Conservation (phyloP, 2,797 vertebrate species). For the Scolopax rusticola region DNA sequence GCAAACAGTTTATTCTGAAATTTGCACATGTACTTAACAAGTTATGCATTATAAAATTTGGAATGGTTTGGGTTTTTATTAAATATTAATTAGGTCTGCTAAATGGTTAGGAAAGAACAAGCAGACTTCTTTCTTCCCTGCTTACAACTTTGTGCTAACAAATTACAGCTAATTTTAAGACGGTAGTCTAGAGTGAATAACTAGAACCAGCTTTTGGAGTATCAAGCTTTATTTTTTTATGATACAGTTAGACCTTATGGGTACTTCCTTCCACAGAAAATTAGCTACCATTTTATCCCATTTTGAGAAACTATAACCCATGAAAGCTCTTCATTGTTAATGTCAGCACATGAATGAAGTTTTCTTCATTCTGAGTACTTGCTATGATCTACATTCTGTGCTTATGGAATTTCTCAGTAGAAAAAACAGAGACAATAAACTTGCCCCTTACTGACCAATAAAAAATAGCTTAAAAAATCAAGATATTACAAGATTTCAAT, state of each 20-base stretch:
- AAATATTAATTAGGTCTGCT: not conserved
- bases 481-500: not conserved
- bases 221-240: not conserved
- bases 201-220: not conserved
- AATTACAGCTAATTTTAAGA: not conserved
- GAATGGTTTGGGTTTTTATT: not conserved
- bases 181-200: not conserved
- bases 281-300: not conserved
- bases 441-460: not conserved
- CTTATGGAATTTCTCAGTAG: not conserved
- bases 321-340: not conserved
- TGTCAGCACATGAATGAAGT: not conserved
- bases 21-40: not conserved
- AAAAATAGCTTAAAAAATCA: not conserved
- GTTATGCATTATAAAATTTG: not conserved
- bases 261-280: not conserved
- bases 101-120: not conserved
- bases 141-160: not conserved
- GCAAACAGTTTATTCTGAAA: conserved; percentile 30
- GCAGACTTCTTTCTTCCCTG: not conserved
- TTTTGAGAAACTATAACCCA: not conserved
- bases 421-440: not conserved
- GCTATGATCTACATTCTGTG: not conserved
- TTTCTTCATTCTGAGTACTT: not conserved
- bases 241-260: not conserved